Conservation (phyloP, 2,888 invertebrate species). For the Temnothorax ravouxi region DNA sequence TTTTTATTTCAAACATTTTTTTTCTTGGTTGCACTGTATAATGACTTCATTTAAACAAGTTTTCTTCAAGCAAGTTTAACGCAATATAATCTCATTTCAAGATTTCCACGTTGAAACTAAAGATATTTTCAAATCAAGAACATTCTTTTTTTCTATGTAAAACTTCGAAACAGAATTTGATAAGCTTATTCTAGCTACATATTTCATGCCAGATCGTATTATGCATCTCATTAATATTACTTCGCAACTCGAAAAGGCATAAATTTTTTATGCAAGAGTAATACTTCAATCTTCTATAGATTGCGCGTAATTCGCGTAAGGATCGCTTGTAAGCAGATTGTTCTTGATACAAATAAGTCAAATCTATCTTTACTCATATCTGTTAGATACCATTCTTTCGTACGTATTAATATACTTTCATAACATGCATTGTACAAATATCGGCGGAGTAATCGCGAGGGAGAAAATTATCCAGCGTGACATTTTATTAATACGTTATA, state of each 20-base stretch:
- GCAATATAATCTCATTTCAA: too few species aligned
- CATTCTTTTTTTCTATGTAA: not conserved
- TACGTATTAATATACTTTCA: constrained; percentile 26
- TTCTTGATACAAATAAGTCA: not conserved
- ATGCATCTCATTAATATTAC: not conserved
- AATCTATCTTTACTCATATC: constrained; percentile 6
- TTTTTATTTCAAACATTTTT: too few species aligned
- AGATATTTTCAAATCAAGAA: too few species aligned
- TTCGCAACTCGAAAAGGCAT: not conserved
- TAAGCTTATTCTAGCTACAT: not conserved
- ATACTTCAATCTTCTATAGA: not conserved
- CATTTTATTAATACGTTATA: not conserved
- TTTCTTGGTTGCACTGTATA: too few species aligned
- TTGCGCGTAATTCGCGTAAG: not conserved
- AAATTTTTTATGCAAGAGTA: constrained; percentile 2
- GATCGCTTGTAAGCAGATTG: not conserved
- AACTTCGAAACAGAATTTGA: not conserved
- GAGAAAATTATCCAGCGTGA: not conserved
- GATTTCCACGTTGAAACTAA: too few species aligned
- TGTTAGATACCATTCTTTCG: not conserved
- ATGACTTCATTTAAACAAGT: too few species aligned
- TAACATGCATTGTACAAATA: constrained; percentile 22
- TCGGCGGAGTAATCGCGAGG: not conserved
- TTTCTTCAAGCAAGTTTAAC: too few species aligned
- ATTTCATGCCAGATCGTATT: not conserved